These are phyloP conservation scores for Ataeniobius toweri DNA, from an alignment of 2,797 vertebrate species.

Conservation along the genomic window DNA sequence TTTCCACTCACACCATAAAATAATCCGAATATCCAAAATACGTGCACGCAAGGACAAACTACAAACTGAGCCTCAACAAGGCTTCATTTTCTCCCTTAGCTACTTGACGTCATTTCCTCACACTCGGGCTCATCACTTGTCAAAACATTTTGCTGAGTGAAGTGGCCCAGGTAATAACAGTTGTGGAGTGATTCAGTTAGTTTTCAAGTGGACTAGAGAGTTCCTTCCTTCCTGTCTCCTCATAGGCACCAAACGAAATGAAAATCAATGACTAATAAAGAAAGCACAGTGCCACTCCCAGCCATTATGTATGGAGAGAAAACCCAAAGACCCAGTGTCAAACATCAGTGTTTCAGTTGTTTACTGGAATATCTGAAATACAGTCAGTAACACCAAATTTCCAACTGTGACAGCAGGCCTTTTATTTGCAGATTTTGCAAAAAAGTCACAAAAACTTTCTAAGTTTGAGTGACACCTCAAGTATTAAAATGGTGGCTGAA, in stretches of 20 bases:
- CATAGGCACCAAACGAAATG: conserved; percentile 38
- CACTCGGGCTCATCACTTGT: conserved; percentile 62
- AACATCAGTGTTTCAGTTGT: conserved; percentile 26
- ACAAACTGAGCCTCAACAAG: conserved; percentile 22
- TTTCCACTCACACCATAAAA: conserved; percentile 63
- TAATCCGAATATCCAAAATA: conserved; percentile 38
- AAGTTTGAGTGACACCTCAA: conserved; percentile 9
- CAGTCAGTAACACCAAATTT: background rate
- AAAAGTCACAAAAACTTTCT: background rate
- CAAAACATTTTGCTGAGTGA: conserved; percentile 70
- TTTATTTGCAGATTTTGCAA: background rate
- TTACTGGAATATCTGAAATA: conserved; percentile 32
- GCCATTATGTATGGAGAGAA: conserved; percentile 23
- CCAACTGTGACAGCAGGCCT: background rate
- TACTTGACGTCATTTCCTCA: conserved; percentile 45
- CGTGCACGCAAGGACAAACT: conserved; percentile 30
- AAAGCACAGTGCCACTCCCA: conserved; percentile 44
- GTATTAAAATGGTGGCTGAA: background rate
- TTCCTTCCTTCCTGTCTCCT: conserved; percentile 31
- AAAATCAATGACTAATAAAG: conserved; percentile 72
- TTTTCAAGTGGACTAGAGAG: conserved; percentile 63
- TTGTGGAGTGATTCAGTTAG: conserved; percentile 52
- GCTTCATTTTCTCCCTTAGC: conserved; percentile 35
- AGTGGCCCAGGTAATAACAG: conserved; percentile 54
- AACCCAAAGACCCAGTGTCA: conserved; percentile 41